Evolutionary conservation across 2,797 vertebrate genomes (phyloP).

Genomic region (Erethizon dorsatum): DNA sequence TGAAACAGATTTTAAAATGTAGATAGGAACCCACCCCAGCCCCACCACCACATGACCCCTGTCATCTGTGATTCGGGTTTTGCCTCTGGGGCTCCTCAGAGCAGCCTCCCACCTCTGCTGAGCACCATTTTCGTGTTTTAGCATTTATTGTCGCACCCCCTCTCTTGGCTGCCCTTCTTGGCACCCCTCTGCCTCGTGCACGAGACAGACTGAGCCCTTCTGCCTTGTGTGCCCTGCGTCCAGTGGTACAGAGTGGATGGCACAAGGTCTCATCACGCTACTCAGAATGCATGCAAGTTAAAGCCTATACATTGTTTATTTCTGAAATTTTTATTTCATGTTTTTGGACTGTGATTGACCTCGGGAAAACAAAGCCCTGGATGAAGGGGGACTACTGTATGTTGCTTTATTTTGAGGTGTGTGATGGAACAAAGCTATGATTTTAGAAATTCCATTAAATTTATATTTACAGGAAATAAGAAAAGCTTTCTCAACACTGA

Average conservation of each 20-base stretch:
- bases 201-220: background rate
- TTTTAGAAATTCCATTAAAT: background rate
- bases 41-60: rapidly evolving
- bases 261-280: background rate
- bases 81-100: background rate
- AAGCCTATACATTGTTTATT: background rate
- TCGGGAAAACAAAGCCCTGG: background rate
- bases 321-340: background rate
- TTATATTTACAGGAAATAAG: slow-evolving; percentile 19
- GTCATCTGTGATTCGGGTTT: background rate
- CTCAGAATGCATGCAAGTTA: background rate
- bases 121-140: background rate
- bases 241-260: background rate
- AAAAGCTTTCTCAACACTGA: background rate
- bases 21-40: rapidly evolving
- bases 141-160: background rate
- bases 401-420: background rate
- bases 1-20: background rate
- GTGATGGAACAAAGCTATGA: background rate
- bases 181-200: background rate
- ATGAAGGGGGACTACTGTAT: background rate
- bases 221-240: too few species aligned
- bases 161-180: background rate
- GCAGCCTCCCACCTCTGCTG: too few species aligned
- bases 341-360: background rate